Percentiles rank a stretch among this genome's conserved stretches.
phyloP scores from a whole-genome alignment of 2,797 vertebrate species.

The Mustela erminea region DNA sequence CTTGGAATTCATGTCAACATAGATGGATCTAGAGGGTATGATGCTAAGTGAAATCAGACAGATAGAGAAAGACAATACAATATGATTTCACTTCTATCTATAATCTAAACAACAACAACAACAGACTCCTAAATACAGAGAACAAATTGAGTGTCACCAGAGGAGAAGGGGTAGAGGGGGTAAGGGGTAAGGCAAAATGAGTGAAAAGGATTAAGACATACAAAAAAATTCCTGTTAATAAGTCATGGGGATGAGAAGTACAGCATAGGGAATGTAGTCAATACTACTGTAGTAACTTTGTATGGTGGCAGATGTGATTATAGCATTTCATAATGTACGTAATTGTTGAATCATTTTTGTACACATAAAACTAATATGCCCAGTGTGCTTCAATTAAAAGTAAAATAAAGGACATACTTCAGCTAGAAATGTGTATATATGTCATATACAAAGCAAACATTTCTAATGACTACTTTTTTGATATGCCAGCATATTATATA shows the following conservation, averaged over 20 bases:
- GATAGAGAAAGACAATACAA: not conserved
- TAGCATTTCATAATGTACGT: not conserved
- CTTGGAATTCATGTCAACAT: not conserved
- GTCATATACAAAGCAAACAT: not conserved
- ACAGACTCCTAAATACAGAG: not conserved
- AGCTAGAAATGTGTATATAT: not conserved
- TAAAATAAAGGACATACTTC: not conserved
- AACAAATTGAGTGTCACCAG: not conserved
- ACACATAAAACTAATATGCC: not conserved
- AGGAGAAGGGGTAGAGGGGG: no score
- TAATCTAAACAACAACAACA: not conserved
- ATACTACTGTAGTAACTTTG: not conserved
- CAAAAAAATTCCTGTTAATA: not conserved
- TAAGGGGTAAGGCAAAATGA: not conserved
- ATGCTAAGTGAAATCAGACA: not conserved
- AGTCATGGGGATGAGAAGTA: not conserved
- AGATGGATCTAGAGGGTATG: not conserved
- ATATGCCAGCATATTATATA: not conserved
- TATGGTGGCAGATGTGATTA: not conserved
- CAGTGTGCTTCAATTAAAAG: not conserved
- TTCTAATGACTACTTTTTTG: not conserved
- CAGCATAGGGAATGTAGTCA: not conserved
- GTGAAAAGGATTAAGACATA: not conserved
- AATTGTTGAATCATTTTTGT: not conserved
- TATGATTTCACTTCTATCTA: not conserved